These are phyloP conservation scores for Meriones unguiculatus DNA, from an alignment of 2,113 vertebrate species.

Conservation along the genomic window DNA sequence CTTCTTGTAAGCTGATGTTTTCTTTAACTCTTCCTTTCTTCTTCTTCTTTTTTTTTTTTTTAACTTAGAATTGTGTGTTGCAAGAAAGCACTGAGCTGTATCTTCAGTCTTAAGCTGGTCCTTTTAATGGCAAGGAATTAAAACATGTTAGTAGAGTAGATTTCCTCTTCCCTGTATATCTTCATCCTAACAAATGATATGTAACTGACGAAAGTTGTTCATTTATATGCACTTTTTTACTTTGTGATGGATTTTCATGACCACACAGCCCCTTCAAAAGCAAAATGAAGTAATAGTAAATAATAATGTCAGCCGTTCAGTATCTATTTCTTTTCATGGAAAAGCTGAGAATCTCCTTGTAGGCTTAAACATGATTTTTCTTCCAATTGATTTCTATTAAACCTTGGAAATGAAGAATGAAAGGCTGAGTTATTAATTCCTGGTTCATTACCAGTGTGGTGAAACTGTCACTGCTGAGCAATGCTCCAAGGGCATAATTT, in stretches of 20 bases:
- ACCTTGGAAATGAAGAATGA: conserved; percentile 16
- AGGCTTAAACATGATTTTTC: not conserved
- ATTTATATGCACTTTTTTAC: not conserved
- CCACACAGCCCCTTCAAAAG: not conserved
- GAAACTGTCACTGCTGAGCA: conserved; percentile 22
- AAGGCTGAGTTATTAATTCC: conserved; percentile 30
- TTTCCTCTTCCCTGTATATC: not conserved
- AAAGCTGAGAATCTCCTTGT: not conserved
- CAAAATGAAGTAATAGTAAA: not conserved
- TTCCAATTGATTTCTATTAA: conserved; percentile 7
- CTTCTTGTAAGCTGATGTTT: not conserved
- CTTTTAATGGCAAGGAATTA: conserved; percentile 35
- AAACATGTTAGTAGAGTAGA: not conserved
- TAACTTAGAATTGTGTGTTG: not conserved
- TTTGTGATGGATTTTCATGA: conserved; percentile 30
- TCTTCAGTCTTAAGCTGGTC: not conserved
- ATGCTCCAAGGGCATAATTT: not conserved
- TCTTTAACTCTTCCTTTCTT: not conserved
- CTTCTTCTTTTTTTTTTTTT: not conserved
- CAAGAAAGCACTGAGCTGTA: not conserved
- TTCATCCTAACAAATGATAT: not conserved
- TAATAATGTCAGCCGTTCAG: not conserved
- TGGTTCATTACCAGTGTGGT: conserved; percentile 15
- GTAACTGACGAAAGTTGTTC: not conserved
- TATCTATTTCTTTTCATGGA: not conserved